Base-by-base conservation (phyloP, 2,797 vertebrate species). In the Labroides dimidiatus region DNA sequence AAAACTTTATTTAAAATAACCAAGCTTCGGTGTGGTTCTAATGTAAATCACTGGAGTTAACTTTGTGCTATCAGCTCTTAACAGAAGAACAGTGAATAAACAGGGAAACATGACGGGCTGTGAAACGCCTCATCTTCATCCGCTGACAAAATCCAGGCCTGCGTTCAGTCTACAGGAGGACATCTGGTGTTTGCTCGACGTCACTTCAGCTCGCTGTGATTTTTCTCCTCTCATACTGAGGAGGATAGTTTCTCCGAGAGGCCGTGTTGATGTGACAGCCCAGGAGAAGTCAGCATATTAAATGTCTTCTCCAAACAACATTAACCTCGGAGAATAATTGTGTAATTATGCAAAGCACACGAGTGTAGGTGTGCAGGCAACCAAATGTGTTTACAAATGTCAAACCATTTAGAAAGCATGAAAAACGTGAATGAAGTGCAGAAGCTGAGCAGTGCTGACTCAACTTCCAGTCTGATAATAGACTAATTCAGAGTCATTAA, bases 131-230 rank as follows among this genome's bases (percentile, higher is more conserved):
- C 10, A n/a, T n/a, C 14, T 57, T 4, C 30, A 37, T 21, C 39
- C 10, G 45, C 21, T 47, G 15, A 16, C 24, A 39, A 4, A 36
- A 65, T 30, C 14, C 27, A 53, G 19, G 23, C 24, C 5, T 62
- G 13, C 48, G 13, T 53, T 4, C 2, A 55, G 54, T 68, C 53
- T 65, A 6, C 15, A 72, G 50, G 30, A 62, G 66, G 83, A 76
- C 77, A 82, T 81, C 81, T 88, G 79, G 54, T 85, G 80, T 72
- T 23, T 37, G 72, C 0, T 70, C 11, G 43, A 2, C 36, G 53
- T 24, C 54, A 72, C 10, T 72, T 51, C 79, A 78, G n/a, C 43
- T 48, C 41, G 23, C 6, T 30, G 17, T 27, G 14, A 52, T 27
- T 45, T n/a, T 15, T 41, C 2, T 41, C 51, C 15, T 61, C 30